These are phyloP conservation scores for Salvator merianae DNA, from an alignment of 2,113 vertebrate genomes.

Conservation along the genomic window DNA sequence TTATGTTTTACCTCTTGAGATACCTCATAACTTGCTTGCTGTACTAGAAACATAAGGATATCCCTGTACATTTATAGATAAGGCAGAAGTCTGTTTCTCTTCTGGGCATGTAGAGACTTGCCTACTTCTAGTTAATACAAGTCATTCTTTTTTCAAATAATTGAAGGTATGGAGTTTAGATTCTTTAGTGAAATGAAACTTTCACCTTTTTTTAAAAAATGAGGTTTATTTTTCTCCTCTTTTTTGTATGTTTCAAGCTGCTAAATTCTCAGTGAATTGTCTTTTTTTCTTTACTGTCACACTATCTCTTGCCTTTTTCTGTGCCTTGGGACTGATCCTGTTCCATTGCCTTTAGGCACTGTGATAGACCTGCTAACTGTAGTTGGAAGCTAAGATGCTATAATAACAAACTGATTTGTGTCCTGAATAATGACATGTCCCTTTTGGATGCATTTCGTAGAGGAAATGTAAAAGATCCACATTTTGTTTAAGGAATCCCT, in stretches of 20 bases:
- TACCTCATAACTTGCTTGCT: not conserved
- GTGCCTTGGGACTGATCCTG: not conserved
- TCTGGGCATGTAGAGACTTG: not conserved
- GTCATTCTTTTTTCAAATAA: fast-evolving
- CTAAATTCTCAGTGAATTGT: not conserved
- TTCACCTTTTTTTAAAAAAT: not conserved
- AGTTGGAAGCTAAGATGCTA: fast-evolving
- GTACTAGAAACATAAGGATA: not conserved
- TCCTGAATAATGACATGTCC: not conserved
- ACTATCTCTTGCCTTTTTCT: not conserved
- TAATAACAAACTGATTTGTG: not conserved
- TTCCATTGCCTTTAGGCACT: not conserved
- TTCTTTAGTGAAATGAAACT: not conserved
- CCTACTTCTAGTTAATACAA: not conserved
- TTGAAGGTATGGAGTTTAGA: no score
- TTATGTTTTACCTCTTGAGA: not conserved
- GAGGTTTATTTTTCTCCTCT: not conserved
- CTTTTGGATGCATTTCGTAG: not conserved
- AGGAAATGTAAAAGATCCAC: not conserved
- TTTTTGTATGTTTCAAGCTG: not conserved
- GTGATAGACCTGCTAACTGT: not conserved
- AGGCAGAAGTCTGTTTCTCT: not conserved
- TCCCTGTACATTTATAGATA: not conserved
- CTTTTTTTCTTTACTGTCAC: not conserved
- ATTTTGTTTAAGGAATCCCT: not conserved